Conservation (phyloP, 1,140 invertebrate species). For the Neodiprion virginianus region DNA sequence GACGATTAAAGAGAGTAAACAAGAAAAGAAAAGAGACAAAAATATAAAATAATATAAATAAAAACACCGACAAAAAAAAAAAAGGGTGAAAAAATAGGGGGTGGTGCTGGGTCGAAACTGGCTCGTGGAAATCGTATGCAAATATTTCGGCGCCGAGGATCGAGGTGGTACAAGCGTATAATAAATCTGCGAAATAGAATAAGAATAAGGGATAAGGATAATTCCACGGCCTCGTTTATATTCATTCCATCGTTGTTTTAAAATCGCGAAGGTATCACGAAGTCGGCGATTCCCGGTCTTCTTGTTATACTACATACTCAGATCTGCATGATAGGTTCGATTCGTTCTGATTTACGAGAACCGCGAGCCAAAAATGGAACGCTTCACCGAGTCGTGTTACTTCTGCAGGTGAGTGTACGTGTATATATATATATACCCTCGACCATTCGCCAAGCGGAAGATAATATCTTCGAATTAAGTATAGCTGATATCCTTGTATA, state of each 20-base stretch:
- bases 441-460: too few relatives aligned
- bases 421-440: too few relatives aligned
- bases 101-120: too few relatives aligned
- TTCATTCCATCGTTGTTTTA: constrained; percentile 7
- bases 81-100: too few relatives aligned
- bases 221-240: constrained; percentile 3
- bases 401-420: too few relatives aligned
- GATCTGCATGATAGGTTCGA: background rate
- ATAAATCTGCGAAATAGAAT: background rate
- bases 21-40: too few relatives aligned
- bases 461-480: too few relatives aligned
- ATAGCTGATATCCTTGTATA: too few relatives aligned
- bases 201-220: background rate
- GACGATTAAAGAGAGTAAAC: too few relatives aligned
- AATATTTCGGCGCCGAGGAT: background rate
- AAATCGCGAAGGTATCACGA: background rate
- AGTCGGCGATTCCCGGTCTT: background rate
- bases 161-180: background rate
- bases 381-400: background rate
- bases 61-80: too few relatives aligned
- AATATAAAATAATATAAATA: too few relatives aligned
- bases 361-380: background rate
- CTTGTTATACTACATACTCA: background rate
- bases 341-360: background rate
- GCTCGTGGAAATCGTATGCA: background rate